A percentile compares a stretch with the other conserved stretches of the same genome.
Evolutionary conservation across 2,113 vertebrate genomes (phyloP).

Genomic region (Numenius arquata): DNA sequence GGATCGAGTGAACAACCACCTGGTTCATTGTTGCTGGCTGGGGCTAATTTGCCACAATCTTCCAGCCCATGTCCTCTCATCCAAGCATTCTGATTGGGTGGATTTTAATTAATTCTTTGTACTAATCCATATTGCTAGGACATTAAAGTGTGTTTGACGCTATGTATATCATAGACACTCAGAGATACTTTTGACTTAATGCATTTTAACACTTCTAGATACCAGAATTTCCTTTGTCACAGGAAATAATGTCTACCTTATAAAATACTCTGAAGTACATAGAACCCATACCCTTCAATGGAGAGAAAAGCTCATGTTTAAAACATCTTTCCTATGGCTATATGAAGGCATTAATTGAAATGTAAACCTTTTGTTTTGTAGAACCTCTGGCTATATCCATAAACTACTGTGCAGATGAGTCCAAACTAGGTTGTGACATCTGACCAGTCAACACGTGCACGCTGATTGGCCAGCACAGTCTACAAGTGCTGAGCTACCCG

Average conservation of each 20-base stretch:
- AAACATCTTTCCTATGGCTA: background rate
- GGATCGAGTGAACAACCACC: background rate
- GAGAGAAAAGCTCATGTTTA: background rate
- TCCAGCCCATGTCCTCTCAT: background rate
- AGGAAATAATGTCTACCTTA: background rate
- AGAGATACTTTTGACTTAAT: background rate
- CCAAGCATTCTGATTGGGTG: background rate
- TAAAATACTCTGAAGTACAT: background rate
- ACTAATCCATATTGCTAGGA: background rate
- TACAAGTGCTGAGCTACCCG: background rate
- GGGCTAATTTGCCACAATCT: background rate
- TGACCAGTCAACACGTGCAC: background rate
- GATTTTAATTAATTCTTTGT: background rate
- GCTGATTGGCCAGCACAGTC: background rate
- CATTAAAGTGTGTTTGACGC: background rate
- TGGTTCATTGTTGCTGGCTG: background rate
- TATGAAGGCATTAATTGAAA: background rate
- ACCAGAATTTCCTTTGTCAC: background rate
- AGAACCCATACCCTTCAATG: background rate
- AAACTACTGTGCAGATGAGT: background rate
- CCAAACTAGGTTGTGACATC: background rate
- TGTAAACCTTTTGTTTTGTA: background rate
- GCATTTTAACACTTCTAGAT: background rate
- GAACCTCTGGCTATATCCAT: background rate
- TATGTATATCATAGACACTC: background rate